Base-by-base conservation (phyloP, 2,797 vertebrate genomes). In the Channa striata region DNA sequence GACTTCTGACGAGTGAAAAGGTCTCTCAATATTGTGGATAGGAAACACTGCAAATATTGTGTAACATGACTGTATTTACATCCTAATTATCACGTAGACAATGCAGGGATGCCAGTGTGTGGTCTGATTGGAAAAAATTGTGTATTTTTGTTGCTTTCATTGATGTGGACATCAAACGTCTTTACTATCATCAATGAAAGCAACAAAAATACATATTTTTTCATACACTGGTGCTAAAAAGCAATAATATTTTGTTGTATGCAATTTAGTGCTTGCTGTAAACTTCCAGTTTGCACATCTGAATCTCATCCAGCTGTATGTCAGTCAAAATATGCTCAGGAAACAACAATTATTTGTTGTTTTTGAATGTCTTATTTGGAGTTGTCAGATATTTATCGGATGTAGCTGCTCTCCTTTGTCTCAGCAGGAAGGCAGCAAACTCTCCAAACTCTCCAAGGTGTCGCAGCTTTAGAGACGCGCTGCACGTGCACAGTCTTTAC, bases 381-480 rank as follows among this genome's bases (percentile, higher is more conserved):
- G 68, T 77, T 83, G 76, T 88, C 59, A 85, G 77, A 83, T 74
- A 78, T 76, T 66, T 72, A 66, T 77, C 78, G 72, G 56, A 68
- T 70, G 51, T 57, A 73, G 53, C 60, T 71, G 33, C 67, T 66
- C 69, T 68, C 60, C 25, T 77, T 34, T 73, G 54, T 77, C 79
- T 75, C 34, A 43, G 70, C 65, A 74, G 51, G 62, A 88, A 78
- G 54, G 59, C 75, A 74, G 65, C 80, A 44, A 68, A 80, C 72
- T n/a, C 78, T 86, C 81, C 80, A 69, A 78, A 79, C 49, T 74
- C 70, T 85, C 79, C 68, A 72, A 84, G 72, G 66, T 76, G 71
- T 80, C 77, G 84, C 76, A 88, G 79, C 77, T 80, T 86, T 51
- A 68, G 68, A 85, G 74, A 46, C 42, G 64, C 69, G 71, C 74